Percentiles rank a stretch among this genome's conserved stretches.
These are phyloP conservation scores for Pterostichus niger DNA, from an alignment of 2,888 invertebrate genomes.

Conservation along the genomic window DNA sequence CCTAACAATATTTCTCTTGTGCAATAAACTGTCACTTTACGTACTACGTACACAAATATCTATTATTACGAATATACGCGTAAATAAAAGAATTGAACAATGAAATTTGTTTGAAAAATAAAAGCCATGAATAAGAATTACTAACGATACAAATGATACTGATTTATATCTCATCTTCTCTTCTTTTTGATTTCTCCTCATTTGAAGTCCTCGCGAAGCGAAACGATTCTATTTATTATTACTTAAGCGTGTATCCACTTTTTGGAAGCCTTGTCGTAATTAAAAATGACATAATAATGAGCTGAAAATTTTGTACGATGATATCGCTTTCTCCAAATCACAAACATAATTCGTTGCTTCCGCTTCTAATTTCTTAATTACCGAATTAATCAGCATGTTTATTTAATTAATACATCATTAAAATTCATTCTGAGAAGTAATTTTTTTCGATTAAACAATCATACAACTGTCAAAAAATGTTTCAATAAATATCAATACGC, in stretches of 20 bases:
- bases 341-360: slow-evolving; percentile 1
- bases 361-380: slow-evolving; percentile 6
- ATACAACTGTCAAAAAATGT: no score
- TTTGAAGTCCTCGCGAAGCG: not conserved
- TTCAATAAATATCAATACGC: no score
- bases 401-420: not conserved
- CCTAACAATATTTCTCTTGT: no score
- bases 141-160: no score
- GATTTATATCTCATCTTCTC: not conserved
- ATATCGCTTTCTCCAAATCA: not conserved
- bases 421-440: not conserved
- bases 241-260: slow-evolving; percentile 4
- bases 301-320: slow-evolving; percentile 1
- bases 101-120: no score
- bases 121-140: not conserved
- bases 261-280: not conserved
- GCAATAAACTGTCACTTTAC: no score
- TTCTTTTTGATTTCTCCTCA: not conserved
- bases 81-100: no score
- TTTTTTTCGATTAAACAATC: no score
- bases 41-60: no score
- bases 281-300: slow-evolving; percentile 2
- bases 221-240: not conserved
- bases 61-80: no score
- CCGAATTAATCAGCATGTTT: not conserved